Percentiles rank a stretch among this genome's conserved stretches.
These are phyloP conservation scores for Callyntrura guangdongensis DNA, from an alignment of 2,888 invertebrate species.

Conservation along the genomic window DNA sequence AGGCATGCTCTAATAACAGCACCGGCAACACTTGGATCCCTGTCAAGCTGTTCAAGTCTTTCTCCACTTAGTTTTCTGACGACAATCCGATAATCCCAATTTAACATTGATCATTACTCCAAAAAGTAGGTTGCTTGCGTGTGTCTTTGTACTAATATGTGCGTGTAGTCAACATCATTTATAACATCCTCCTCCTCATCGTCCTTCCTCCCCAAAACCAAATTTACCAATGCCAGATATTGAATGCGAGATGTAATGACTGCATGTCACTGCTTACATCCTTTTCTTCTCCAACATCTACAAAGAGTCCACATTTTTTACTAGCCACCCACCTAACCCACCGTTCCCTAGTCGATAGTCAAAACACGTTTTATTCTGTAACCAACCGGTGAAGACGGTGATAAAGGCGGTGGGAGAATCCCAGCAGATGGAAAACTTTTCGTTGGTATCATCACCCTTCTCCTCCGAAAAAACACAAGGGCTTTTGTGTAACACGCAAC, in stretches of 20 bases:
- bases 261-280: not conserved
- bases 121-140: constrained; percentile 59
- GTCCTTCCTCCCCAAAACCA: not conserved
- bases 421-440: constrained; percentile 54
- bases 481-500: constrained; percentile 24
- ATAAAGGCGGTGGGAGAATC: constrained; percentile 29
- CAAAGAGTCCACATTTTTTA: not conserved
- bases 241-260: not conserved
- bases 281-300: not conserved
- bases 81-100: not conserved
- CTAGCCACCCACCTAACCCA: not conserved
- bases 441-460: not conserved
- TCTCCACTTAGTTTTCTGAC: not conserved
- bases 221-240: not conserved
- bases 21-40: too few relatives aligned
- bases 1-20: not conserved
- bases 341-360: not conserved
- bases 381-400: constrained; percentile 7
- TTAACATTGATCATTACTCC: constrained; percentile 33
- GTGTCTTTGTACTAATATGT: not conserved
- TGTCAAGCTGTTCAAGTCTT: not conserved
- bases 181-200: constrained; percentile 20
- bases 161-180: not conserved
- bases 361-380: constrained; percentile 10
- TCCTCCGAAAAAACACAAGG: not conserved